Percentiles rank a stretch among this genome's conserved stretches.
Evolutionary conservation across 1,140 invertebrate genomes (phyloP).

Genomic region (Adelges cooleyi): DNA sequence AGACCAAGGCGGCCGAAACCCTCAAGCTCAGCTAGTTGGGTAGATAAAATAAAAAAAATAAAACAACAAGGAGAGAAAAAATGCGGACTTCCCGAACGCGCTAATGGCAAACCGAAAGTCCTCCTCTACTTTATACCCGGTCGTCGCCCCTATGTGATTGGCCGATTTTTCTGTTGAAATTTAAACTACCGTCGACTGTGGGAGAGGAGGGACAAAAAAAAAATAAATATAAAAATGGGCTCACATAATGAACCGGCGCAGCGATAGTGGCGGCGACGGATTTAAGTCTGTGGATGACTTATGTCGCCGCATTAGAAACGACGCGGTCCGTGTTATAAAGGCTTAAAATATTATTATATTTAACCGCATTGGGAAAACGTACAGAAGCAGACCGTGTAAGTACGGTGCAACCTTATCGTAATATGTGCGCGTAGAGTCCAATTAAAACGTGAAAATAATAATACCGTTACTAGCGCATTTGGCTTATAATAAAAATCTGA

Average conservation of each 20-base stretch:
- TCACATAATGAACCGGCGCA: neutral
- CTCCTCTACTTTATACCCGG: neutral
- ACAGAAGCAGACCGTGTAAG: too few relatives aligned
- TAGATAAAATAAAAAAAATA: neutral
- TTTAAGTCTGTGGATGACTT: too few relatives aligned
- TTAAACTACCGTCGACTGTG: constrained; percentile 16
- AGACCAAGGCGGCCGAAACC: constrained; percentile 1
- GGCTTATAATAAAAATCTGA: too few relatives aligned
- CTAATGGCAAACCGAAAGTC: constrained; percentile 23
- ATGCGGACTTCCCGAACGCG: neutral
- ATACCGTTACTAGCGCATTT: too few relatives aligned
- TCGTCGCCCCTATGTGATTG: neutral
- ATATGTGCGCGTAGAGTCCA: too few relatives aligned
- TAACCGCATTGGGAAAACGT: too few relatives aligned
- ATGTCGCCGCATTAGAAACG: too few relatives aligned
- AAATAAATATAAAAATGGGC: neutral
- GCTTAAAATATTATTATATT: too few relatives aligned
- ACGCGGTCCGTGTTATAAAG: too few relatives aligned
- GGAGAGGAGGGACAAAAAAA: neutral
- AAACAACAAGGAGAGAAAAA: constrained; percentile 1
- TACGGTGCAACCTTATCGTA: too few relatives aligned
- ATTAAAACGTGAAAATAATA: too few relatives aligned
- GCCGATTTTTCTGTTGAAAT: constrained; percentile 18
- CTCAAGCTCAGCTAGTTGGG: neutral
- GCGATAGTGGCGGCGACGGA: neutral